Base-by-base conservation (phyloP, 35 echinoderm and acorn worm genomes). In the Apostichopus parvimensis region DNA sequence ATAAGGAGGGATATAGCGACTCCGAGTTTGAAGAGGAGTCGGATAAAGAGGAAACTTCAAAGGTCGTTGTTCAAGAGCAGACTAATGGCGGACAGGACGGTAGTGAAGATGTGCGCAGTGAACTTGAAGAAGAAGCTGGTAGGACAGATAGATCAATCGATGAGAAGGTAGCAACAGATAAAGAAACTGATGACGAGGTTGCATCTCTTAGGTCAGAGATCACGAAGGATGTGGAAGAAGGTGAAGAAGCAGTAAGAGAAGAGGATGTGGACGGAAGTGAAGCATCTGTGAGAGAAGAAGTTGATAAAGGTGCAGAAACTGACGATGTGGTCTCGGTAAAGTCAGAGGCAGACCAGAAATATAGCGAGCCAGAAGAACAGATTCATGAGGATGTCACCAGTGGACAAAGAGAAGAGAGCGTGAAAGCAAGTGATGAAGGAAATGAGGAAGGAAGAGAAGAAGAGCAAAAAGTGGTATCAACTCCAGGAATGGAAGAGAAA, bases 11-110 rank as follows among this genome's bases (percentile, higher is more conserved):
- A 34, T 94, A 92, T 20, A 84, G 57, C 62, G 94, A 94, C 52
- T 94, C 94, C 20, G 95, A 95, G 60, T 95, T 93, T 94, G 95
- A 96, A 26, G 92, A 60, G 6, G 92, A 96, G 17, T 92, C 85
- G 53, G 83, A 96, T 11, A 91, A 80, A 13, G 84, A 88, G 57
- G 72, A 95, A 66, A 62, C 77, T 17, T 24, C 57, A 66, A 88
- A 60, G 13, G 64, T 62, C 25, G 70, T 8, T 25, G 25, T 55
- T 11, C 10, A 73, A 26, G 86, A 26, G 21, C 14, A 9, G 45
- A 57, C 79, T 12, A 57, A 53, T 53, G 24, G 8, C 2, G 55
- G 79, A 82, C 52, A 12, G 21, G 5, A 18, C 14, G 6, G 79
- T 45, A 57, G 79, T 9, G 22, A 82, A 82, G 25, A 52, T 71